Base-by-base conservation (phyloP, 2,113 vertebrate species). In the Nipponia nippon region DNA sequence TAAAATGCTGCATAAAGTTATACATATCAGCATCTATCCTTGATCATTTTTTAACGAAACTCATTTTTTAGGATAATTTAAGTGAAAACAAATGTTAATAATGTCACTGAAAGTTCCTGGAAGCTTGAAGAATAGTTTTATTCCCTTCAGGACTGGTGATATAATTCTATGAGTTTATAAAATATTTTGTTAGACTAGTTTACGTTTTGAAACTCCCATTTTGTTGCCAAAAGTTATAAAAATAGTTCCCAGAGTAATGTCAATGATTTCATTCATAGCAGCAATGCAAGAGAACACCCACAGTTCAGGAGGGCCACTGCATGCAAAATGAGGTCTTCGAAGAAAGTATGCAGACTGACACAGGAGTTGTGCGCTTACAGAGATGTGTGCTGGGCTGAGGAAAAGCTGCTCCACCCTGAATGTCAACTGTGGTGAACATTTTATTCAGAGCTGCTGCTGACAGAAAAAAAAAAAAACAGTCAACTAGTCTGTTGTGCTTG, bases 191-290 rank as follows among this genome's bases (percentile, higher is more conserved):
- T 84, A 69, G 52, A 42, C 47, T 76, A 67, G 61, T 89, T 89
- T 94, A 63, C 11, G 26, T 79, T 83, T 95, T 95, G 73, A 96
- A 91, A 84, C 25, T 72, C 16, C 9, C 30, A 40, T 5, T 91
- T 84, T 56, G 16, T 59, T 91, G 91, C 89, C 89, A 95, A 46
- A 92, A 78, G 27, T 87, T 82, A 87, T n/a, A 92, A 93, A 95
- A 93, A 71, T 49, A 92, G 30, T 91, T 96, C 65, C 36, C 36
- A 56, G 69, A 1, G 0, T 56, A 49, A 94, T 72, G 59, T 89
- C 72, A 89, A 82, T 89, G 77, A 84, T 79, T 95, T 93, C 55
- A 87, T 92, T 97, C 83, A 94, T 30, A 95, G 83, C 72, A 69
- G 30, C n/a, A 73, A 4, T 36, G 44, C n/a, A 53, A 38, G 59